Conservation (phyloP, 2,113 vertebrate genomes). For the Aramus guarauna region DNA sequence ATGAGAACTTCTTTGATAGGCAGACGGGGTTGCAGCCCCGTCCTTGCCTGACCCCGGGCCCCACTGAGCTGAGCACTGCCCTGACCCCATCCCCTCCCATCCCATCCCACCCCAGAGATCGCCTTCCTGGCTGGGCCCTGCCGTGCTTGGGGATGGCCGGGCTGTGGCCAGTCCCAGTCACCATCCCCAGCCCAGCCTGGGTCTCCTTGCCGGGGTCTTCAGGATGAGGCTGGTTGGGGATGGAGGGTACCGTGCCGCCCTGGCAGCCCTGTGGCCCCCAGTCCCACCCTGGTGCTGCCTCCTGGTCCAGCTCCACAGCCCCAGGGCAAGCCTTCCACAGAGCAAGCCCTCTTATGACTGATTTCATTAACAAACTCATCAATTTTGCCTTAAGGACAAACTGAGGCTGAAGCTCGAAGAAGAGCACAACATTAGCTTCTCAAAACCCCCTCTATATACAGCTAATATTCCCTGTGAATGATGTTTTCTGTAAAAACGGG, state of each 20-base stretch:
- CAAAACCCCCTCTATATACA: neutral
- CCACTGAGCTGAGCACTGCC: rapidly evolving
- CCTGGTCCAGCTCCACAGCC: neutral
- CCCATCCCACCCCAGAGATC: neutral
- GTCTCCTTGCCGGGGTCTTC: neutral
- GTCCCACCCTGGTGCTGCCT: neutral
- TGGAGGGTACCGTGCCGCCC: too few relatives aligned
- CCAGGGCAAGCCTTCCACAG: neutral
- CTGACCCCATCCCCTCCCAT: too few relatives aligned
- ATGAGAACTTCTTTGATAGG: neutral
- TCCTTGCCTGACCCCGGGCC: neutral
- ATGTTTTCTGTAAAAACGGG: neutral
- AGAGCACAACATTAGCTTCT: neutral
- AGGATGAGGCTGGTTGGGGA: neutral
- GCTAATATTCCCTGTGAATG: neutral
- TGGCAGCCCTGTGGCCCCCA: neutral
- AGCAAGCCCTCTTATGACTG: rapidly evolving
- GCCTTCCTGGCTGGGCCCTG: neutral
- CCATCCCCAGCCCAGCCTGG: neutral
- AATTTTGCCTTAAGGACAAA: neutral
- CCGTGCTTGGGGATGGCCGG: rapidly evolving
- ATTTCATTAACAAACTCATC: neutral
- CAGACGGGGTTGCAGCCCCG: neutral
- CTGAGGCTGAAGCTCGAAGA: neutral
- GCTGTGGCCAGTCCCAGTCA: neutral